Conservation (phyloP, 2,797 vertebrate species). For the Rhyacichthys aspro region DNA sequence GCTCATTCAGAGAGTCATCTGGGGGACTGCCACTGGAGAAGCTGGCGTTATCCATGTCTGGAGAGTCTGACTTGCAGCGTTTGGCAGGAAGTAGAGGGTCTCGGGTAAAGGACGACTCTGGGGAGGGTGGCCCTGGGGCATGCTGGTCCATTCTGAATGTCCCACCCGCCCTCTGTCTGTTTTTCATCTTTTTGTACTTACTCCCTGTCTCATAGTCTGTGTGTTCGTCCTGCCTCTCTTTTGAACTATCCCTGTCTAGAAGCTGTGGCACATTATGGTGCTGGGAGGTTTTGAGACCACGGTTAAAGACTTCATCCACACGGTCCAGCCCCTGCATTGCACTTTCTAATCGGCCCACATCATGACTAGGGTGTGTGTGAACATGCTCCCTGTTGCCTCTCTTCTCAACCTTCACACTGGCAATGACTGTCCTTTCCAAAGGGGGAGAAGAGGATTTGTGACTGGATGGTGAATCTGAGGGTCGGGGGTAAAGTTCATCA, state of each 20-base stretch:
- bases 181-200: conserved; percentile 72
- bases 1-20: conserved; percentile 90
- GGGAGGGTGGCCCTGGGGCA: conserved; percentile 79
- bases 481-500: conserved; percentile 66
- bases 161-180: conserved; percentile 71
- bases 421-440: conserved; percentile 81
- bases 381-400: conserved; percentile 65
- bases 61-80: conserved; percentile 89
- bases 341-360: conserved; percentile 46
- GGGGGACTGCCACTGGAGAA: conserved; percentile 95
- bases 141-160: conserved; percentile 82
- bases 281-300: conserved; percentile 81
- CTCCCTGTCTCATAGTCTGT: conserved; percentile 55
- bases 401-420: conserved; percentile 83
- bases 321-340: conserved; percentile 80
- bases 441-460: conserved; percentile 59
- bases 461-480: conserved; percentile 59
- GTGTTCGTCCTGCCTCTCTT: conserved; percentile 49
- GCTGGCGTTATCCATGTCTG: conserved; percentile 93
- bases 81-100: conserved; percentile 88
- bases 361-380: conserved; percentile 51
- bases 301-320: conserved; percentile 86
- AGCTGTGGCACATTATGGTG: conserved; percentile 71
- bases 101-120: conserved; percentile 78
- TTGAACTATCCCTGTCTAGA: conserved; percentile 58